Evolutionary conservation across 2,888 invertebrate species (phyloP).

Genomic region (Axea sp.): DNA sequence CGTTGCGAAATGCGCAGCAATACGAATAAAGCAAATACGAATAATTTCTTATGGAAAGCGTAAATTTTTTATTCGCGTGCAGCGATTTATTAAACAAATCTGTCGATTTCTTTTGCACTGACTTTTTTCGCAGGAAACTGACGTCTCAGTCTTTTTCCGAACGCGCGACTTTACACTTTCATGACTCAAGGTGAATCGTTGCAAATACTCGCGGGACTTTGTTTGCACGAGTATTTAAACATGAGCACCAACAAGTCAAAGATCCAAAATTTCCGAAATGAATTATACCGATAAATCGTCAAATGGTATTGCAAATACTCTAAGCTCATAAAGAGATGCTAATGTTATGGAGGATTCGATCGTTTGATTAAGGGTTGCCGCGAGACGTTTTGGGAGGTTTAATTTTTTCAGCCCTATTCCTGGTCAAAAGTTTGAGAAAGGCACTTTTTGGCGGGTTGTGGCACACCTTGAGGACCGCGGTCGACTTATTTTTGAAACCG

Average conservation of each 20-base stretch:
- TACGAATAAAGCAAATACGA: background rate
- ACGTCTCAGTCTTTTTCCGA: conserved; percentile 40
- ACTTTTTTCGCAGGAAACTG: conserved; percentile 40
- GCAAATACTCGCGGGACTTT: conserved; percentile 37
- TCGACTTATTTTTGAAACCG: conserved; percentile 64
- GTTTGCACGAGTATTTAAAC: conserved; percentile 21
- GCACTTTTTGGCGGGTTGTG: conserved; percentile 39
- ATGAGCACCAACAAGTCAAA: conserved; percentile 4
- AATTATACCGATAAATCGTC: background rate
- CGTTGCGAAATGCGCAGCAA: too few relatives aligned
- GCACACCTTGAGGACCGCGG: conserved; percentile 62
- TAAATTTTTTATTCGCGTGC: conserved; percentile 1
- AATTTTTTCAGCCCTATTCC: too few relatives aligned
- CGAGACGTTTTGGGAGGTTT: too few relatives aligned
- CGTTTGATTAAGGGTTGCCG: too few relatives aligned
- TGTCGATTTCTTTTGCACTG: conserved; percentile 20
- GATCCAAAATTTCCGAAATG: conserved; percentile 2
- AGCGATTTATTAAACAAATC: background rate
- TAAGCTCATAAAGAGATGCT: too few relatives aligned
- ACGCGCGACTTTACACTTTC: conserved; percentile 53
- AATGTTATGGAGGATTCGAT: too few relatives aligned
- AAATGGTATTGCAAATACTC: too few relatives aligned
- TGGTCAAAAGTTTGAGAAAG: background rate
- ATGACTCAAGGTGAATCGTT: conserved; percentile 51
- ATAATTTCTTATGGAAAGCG: background rate